These are phyloP conservation scores for Ophiothrix spiculata DNA, from an alignment of 35 echinoderm and acorn worm species.

Conservation along the genomic window DNA sequence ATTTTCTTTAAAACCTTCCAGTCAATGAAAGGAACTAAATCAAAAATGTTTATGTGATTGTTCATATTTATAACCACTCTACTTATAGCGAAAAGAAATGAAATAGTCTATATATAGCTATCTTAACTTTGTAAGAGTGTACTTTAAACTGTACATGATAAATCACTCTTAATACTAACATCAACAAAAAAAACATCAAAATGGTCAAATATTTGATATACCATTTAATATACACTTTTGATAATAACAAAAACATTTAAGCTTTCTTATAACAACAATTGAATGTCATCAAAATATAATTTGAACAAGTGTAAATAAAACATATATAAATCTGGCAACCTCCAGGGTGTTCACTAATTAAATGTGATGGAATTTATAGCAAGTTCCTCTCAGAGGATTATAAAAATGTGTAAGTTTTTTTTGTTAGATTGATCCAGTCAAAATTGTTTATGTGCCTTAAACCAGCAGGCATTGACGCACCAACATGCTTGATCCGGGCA, in stretches of 20 bases:
- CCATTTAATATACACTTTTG: conserved; percentile 4
- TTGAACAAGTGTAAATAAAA: not conserved
- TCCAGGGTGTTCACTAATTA: not conserved
- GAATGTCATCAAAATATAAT: conserved; percentile 6
- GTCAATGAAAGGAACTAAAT: too few species aligned
- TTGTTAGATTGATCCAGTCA: not conserved
- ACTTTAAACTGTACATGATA: not conserved
- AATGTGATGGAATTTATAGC: not conserved
- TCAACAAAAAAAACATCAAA: not conserved
- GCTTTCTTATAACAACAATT: not conserved
- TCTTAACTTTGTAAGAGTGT: too few species aligned
- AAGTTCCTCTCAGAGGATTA: not conserved
- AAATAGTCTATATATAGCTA: too few species aligned
- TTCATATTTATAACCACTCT: too few species aligned
- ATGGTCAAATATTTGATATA: not conserved
- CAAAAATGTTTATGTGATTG: too few species aligned
- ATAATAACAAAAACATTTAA: not conserved
- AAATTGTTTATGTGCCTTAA: not conserved
- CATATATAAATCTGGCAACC: not conserved
- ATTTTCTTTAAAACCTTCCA: too few species aligned
- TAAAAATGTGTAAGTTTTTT: not conserved
- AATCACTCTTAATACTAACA: not conserved
- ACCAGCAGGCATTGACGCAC: not conserved
- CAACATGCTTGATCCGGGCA: not conserved
- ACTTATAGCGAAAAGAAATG: too few species aligned